phyloP scores from a whole-genome alignment of 2,797 vertebrate species.

The Melanotaenia boesemani region DNA sequence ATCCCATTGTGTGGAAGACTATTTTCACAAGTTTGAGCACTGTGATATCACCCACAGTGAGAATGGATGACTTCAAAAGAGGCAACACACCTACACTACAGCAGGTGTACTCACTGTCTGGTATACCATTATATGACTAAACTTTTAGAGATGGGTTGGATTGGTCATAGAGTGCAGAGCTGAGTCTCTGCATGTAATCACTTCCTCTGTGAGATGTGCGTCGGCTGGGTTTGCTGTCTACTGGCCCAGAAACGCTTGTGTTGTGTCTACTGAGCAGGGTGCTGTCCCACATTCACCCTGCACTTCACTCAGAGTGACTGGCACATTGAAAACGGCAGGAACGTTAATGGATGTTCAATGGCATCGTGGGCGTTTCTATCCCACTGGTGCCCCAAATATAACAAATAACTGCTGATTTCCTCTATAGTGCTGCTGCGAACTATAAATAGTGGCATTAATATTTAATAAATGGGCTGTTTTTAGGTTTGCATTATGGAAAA shows the following conservation, averaged over 20 bases:
- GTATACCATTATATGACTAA: background rate
- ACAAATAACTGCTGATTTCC: background rate
- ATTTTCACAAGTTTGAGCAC: background rate
- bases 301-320: constrained; percentile 36
- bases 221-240: constrained; percentile 21
- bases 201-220: constrained; percentile 3
- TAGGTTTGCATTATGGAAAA: background rate
- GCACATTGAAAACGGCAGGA: constrained; percentile 22
- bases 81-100: background rate
- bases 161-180: background rate
- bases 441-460: constrained; percentile 25
- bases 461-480: constrained; percentile 35
- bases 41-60: background rate
- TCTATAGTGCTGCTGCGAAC: background rate
- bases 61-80: background rate
- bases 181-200: background rate
- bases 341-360: constrained; percentile 47
- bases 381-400: constrained; percentile 44
- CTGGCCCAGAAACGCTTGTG: constrained; percentile 64
- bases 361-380: constrained; percentile 6
- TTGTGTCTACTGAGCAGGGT: constrained; percentile 50
- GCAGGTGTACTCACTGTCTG: background rate
- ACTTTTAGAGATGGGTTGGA: background rate
- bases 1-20: background rate
- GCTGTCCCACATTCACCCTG: constrained; percentile 55